Percentiles rank a stretch among this genome's conserved stretches.
These are phyloP conservation scores for Colius striatus DNA, from an alignment of 2,113 vertebrate species.

Conservation along the genomic window DNA sequence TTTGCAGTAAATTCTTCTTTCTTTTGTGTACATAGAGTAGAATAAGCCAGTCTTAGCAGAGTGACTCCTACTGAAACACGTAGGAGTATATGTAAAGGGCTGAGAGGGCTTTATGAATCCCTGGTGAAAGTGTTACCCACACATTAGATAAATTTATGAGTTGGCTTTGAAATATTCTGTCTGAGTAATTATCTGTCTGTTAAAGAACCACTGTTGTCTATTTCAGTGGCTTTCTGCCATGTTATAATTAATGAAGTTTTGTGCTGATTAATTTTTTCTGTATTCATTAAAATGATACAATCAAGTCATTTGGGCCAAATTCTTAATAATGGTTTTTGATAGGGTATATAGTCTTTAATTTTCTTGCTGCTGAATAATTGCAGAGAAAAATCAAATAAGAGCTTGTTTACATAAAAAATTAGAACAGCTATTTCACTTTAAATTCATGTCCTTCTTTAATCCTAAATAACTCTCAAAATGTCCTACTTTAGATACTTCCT, in stretches of 20 bases:
- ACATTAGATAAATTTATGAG: background rate
- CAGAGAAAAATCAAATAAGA: constrained; percentile 21
- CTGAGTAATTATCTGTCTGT: background rate
- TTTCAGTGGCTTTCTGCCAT: constrained; percentile 13
- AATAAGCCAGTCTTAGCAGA: background rate
- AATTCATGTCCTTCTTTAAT: constrained; percentile 1
- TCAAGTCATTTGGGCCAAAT: constrained; percentile 29
- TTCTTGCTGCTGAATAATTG: constrained; percentile 33
- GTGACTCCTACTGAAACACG: background rate
- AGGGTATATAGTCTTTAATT: constrained; percentile 24
- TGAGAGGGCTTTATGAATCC: background rate
- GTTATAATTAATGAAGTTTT: constrained; percentile 42
- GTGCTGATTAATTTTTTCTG: constrained; percentile 30
- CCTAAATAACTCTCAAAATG: background rate
- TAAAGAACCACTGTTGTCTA: background rate
- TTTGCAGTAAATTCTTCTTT: background rate
- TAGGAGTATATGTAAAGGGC: background rate
- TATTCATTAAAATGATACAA: constrained; percentile 60
- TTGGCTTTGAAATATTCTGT: constrained; percentile 3
- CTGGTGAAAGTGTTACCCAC: background rate
- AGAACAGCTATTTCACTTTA: constrained; percentile 19
- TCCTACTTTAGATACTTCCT: background rate
- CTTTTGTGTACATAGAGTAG: background rate
- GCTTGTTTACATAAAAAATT: constrained; percentile 27
- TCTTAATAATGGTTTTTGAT: constrained; percentile 42